A percentile compares a stretch with the other conserved stretches of the same genome.
These are phyloP conservation scores for Cricetomys ansorgei DNA, from an alignment of 2,113 vertebrate species.

Conservation along the genomic window DNA sequence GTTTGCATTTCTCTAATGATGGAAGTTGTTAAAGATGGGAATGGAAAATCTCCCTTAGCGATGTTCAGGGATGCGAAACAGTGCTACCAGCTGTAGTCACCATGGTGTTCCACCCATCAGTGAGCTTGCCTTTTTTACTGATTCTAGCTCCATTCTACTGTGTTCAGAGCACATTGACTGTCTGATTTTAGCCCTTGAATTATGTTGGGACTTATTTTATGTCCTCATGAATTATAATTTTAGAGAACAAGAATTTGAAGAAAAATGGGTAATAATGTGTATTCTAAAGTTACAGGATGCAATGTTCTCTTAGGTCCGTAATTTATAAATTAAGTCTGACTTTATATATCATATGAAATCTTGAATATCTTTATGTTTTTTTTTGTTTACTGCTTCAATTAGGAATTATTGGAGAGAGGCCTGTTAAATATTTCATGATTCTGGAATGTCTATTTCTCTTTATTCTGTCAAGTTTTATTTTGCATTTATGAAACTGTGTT, in stretches of 20 bases:
- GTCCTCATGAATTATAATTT: neutral
- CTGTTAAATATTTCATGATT: neutral
- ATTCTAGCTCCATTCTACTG: neutral
- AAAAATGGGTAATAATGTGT: neutral
- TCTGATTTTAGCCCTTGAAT: neutral
- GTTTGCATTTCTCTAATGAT: neutral
- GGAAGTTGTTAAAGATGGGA: neutral
- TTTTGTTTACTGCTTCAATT: neutral
- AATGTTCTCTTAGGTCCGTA: neutral
- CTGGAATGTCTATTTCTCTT: slow-evolving; percentile 8
- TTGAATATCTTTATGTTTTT: neutral
- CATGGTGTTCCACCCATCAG: no score
- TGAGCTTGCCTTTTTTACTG: neutral
- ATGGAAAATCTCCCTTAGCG: neutral
- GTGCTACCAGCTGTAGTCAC: neutral
- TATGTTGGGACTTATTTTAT: neutral
- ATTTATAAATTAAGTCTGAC: neutral
- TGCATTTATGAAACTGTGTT: slow-evolving; percentile 25
- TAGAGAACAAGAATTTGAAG: neutral
- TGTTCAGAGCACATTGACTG: neutral
- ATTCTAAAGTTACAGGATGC: neutral
- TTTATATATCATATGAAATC: neutral
- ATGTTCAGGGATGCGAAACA: neutral
- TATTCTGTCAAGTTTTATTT: slow-evolving; percentile 33
- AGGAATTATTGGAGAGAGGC: neutral